These are phyloP conservation scores for Dasysyrphus tricinctus DNA, from an alignment of 2,888 invertebrate species.

Conservation along the genomic window DNA sequence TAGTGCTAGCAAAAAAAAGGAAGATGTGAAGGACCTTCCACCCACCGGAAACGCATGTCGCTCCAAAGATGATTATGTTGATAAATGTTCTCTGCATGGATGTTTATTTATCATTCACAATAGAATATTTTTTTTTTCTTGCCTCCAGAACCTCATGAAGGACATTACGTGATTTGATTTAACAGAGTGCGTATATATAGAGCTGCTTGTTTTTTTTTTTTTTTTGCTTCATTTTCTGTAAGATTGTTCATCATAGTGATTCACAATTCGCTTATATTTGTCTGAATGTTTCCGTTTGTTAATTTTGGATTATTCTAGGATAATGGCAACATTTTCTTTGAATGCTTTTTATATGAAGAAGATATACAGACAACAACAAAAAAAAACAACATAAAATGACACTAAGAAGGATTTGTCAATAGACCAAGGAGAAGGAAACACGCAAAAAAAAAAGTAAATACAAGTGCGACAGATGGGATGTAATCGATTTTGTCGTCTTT, in stretches of 20 bases:
- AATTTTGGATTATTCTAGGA: slow-evolving; percentile 72
- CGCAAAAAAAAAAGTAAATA: slow-evolving; percentile 13
- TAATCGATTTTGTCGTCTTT: slow-evolving; percentile 70
- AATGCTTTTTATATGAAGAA: slow-evolving; percentile 31
- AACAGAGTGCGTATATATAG: slow-evolving; percentile 19
- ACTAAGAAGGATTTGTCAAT: slow-evolving; percentile 22
- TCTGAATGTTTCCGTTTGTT: slow-evolving; percentile 70
- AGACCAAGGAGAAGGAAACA: neutral
- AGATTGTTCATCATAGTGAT: slow-evolving; percentile 22
- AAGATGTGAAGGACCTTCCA: slow-evolving; percentile 21
- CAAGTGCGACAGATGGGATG: slow-evolving; percentile 43
- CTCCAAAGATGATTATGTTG: slow-evolving; percentile 70
- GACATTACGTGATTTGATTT: slow-evolving; percentile 40
- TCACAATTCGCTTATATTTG: slow-evolving; percentile 62
- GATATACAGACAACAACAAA: neutral
- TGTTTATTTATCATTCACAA: slow-evolving; percentile 69
- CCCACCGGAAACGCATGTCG: slow-evolving; percentile 65
- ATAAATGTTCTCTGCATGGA: slow-evolving; percentile 68
- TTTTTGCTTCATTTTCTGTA: neutral
- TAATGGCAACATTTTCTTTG: slow-evolving; percentile 57
- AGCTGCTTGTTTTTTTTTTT: neutral
- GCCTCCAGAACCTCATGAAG: neutral
- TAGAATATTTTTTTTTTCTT: slow-evolving; percentile 4
- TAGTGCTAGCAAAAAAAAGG: neutral
- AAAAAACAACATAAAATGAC: slow-evolving; percentile 16